phyloP scores from a whole-genome alignment of 2,113 vertebrate genomes.

The Petaurus breviceps region DNA sequence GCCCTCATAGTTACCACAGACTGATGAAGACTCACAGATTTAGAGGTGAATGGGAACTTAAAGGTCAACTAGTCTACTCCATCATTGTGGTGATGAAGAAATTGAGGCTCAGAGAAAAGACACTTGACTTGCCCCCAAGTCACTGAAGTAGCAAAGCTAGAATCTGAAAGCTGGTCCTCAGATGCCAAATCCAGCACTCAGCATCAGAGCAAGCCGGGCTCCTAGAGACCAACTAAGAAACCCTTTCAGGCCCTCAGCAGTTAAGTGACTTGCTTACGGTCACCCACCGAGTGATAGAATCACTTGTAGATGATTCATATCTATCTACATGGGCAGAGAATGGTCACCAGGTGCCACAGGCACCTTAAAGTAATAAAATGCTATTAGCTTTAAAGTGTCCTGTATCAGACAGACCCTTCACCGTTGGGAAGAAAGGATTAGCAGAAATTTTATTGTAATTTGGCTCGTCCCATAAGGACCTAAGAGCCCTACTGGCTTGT shows the following conservation, averaged over 20 bases:
- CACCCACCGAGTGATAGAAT: not conserved
- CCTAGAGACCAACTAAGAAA: not conserved
- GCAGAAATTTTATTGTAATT: constrained; percentile 4
- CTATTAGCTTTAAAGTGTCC: not conserved
- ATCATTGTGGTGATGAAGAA: not conserved
- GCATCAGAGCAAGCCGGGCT: not conserved
- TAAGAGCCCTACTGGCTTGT: not conserved
- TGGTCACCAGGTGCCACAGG: not conserved
- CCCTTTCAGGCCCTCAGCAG: not conserved
- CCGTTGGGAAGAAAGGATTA: not conserved
- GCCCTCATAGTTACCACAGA: not conserved
- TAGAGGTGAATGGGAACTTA: not conserved
- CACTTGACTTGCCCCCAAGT: not conserved
- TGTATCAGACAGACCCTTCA: not conserved
- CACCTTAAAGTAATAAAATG: not conserved
- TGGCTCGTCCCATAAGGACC: not conserved
- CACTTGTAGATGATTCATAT: not conserved
- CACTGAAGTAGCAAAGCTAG: not conserved
- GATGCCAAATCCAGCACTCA: not conserved
- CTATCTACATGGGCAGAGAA: not conserved
- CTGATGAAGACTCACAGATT: not conserved
- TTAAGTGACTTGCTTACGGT: not conserved
- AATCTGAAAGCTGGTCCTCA: not conserved
- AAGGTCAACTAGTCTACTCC: not conserved
- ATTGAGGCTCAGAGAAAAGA: not conserved